Evolutionary conservation across 2,888 invertebrate genomes (phyloP), one percentile per base, ranked within the genome.

Genomic region (Erebia aethiops): DNA sequence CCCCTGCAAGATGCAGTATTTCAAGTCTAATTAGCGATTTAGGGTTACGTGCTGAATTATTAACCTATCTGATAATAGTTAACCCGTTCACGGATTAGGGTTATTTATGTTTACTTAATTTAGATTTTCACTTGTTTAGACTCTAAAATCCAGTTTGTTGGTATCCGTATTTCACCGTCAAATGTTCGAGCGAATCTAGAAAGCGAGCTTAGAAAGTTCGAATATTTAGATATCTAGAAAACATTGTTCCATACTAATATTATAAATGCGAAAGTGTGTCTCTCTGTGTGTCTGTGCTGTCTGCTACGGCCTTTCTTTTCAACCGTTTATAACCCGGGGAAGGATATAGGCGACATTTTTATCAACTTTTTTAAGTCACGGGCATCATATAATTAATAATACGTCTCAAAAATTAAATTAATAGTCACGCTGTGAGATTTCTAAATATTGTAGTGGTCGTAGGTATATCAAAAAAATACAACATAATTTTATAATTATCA

Each of bases 11-110:
- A 72, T 77, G 80, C 87, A 86, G 83, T 84, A 84, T 87, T 87
- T 87, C 81, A 87, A 85, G 77, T 76, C 77, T 80, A 82, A 85
- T 88, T 86, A 86, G 78, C 80, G 74, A 82, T 79, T 80, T 78
- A 82, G 85, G 84, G 84, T 83, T 80, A 81, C 79, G 81, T 80
- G 80, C 73, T 79, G 82, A 85, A 80, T 82, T 85, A 85, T 86
- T 80, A 83, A 83, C 78, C 85, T 80, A 83, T 83, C 78, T 76
- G 77, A 77, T 79, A 78, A 80, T 78, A 79, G 80, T 79, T 76
- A 71, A 61, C 72, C 70, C 63, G 67, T 71, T 69, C 61, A 57
- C 65, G 57, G 62, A 46, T 46, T 62, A 49, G 49, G 62, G 49
- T 21, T 49, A 18, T 49, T 49, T 62, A 62, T 62, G 62, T 7